Evolutionary conservation across 2,113 vertebrate genomes (phyloP), one percentile per base, ranked within the genome.

Genomic region (Varanus komodoensis): DNA sequence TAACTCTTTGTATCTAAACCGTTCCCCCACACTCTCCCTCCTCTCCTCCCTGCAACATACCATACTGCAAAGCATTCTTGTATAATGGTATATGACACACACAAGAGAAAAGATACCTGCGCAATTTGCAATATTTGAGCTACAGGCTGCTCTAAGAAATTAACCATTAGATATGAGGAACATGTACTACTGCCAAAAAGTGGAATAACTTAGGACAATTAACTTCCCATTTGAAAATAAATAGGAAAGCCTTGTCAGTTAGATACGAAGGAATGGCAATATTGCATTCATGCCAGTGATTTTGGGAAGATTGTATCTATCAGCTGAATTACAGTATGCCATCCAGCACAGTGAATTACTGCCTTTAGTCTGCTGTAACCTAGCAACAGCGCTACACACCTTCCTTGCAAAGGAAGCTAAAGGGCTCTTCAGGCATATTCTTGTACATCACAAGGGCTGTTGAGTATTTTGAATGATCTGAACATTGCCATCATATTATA

Each of bases 331-430:
- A 86, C 52, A 0, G 15, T 32, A 9, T 69, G 86, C 91, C 57
- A 84, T 15, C 85, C 7, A 14, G 8, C 87, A 89, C 75, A 89
- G 29, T 91, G 84, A 9, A 89, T 87, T 87, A 92, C 91, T 0
- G 0, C 17, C 32, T 14, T 52, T 80, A 68, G 89, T 92, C 84
- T 77, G 57, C 7, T 19, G 93, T 95, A 93, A 44, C 90, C 0
- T 87, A 93, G 95, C 95, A 94, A 95, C 94, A 73, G 90, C 81
- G 93, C 93, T 92, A 93, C 95, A 94, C 93, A 95, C 92, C 93
- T 91, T 94, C 52, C 3, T 87, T 29, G 89, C 87, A 82, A 95
- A 91, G 67, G 93, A 93, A 91, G 94, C 93, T 92, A 12, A 87
- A 90, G 92, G 93, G 92, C 92, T 92, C 79, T 94, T 93, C 77